Evolutionary conservation across 2,888 invertebrate species (phyloP).

Genomic region (Polyploca ridens): DNA sequence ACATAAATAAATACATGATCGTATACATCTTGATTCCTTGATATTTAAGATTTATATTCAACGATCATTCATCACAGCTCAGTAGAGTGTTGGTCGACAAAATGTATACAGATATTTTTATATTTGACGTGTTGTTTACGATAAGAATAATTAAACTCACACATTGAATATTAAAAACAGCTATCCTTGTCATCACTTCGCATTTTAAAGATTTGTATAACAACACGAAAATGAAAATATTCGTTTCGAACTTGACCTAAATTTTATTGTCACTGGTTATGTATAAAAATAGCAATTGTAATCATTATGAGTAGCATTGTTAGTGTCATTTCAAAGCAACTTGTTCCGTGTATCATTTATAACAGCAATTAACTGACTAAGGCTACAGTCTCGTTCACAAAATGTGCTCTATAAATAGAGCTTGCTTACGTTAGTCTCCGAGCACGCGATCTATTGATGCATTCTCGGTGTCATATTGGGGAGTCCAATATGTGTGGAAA

Average conservation of each 20-base stretch:
- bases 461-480: constrained; percentile 19
- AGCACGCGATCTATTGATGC: constrained; percentile 23
- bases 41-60: constrained; percentile 5
- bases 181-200: too few relatives aligned
- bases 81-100: background rate
- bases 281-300: constrained; percentile 16
- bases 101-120: background rate
- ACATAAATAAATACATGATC: background rate
- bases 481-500: constrained; percentile 40
- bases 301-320: background rate
- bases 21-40: background rate
- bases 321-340: background rate
- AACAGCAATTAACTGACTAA: constrained; percentile 35
- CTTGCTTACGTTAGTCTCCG: constrained; percentile 27
- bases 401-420: constrained; percentile 40
- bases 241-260: constrained; percentile 35
- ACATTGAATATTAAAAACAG: background rate
- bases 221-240: background rate
- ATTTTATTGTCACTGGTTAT: constrained; percentile 19
- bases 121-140: constrained; percentile 3
- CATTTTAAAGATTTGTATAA: background rate
- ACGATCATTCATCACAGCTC: background rate
- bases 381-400: constrained; percentile 30
- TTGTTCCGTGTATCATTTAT: background rate
- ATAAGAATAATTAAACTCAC: background rate